phyloP scores from a whole-genome alignment of 2,888 invertebrate genomes.

The Chalcosyrphus nemorum region DNA sequence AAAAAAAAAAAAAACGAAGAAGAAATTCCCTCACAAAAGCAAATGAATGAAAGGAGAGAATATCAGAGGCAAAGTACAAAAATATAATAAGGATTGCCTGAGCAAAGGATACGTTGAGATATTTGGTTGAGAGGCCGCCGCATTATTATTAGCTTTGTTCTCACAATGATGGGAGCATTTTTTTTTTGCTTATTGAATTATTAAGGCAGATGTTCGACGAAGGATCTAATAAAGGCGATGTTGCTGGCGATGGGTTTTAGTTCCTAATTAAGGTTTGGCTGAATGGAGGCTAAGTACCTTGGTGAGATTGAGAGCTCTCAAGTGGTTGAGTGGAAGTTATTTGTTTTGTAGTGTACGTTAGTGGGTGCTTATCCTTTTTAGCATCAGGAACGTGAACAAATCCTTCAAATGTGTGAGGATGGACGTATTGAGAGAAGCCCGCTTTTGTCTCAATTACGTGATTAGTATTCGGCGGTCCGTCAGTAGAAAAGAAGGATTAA shows the following conservation, averaged over 20 bases:
- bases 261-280: background rate
- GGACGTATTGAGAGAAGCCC: no score
- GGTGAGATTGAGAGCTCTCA: background rate
- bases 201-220: constrained; percentile 1
- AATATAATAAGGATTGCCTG: background rate
- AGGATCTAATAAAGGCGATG: background rate
- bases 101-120: background rate
- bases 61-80: background rate
- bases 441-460: no score
- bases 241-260: background rate
- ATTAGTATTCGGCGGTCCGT: no score
- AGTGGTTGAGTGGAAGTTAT: background rate
- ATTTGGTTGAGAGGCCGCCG: background rate
- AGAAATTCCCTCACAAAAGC: no score
- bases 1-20: background rate
- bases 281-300: background rate
- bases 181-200: background rate
- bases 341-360: no score
- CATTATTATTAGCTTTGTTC: constrained; percentile 3
- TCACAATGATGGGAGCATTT: background rate
- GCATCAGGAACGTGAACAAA: no score
- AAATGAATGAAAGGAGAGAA: background rate
- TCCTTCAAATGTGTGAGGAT: no score
- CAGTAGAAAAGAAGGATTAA: no score
- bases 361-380: no score